A percentile compares a stretch with the other conserved stretches of the same genome.
Evolutionary conservation across 2,888 invertebrate genomes (phyloP).

Genomic region (Dynastes maya): DNA sequence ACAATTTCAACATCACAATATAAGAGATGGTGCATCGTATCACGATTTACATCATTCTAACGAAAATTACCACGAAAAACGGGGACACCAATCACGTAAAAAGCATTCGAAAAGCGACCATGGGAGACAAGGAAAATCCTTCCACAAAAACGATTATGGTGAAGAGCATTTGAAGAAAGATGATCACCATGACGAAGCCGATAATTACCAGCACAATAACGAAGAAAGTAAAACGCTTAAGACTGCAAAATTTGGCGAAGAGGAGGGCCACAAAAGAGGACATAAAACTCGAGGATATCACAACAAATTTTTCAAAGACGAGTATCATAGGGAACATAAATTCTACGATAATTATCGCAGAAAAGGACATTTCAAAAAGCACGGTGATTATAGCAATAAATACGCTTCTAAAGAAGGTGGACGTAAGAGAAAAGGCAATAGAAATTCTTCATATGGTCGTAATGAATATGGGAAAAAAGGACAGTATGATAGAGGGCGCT

Average conservation of each 20-base stretch:
- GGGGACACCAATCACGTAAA: not conserved
- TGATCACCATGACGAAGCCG: conserved; percentile 77
- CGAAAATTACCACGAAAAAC: not conserved
- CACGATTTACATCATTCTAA: conserved; percentile 1
- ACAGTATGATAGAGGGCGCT: conserved; percentile 77
- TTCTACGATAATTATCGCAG: conserved; percentile 84
- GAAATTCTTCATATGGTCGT: not conserved
- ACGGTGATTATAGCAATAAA: conserved; percentile 78
- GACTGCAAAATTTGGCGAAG: conserved; percentile 81
- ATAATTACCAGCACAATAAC: conserved; percentile 78
- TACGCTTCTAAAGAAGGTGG: conserved; percentile 80
- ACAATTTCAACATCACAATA: not conserved
- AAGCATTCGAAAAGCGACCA: conserved; percentile 4
- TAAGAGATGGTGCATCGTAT: conserved; percentile 14
- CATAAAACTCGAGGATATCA: conserved; percentile 86
- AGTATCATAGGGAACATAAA: conserved; percentile 85
- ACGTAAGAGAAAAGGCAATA: conserved; percentile 74
- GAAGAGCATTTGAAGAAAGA: conserved; percentile 76
- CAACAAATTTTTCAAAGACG: conserved; percentile 85
- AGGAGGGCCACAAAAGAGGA: conserved; percentile 84
- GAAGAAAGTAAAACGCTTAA: conserved; percentile 79
- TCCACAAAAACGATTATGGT: conserved; percentile 59
- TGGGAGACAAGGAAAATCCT: conserved; percentile 10
- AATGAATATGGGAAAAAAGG: conserved; percentile 79
- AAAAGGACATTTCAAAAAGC: conserved; percentile 80